Conservation (phyloP, 2,888 invertebrate genomes). For the Scelioninae gen. 1 region DNA sequence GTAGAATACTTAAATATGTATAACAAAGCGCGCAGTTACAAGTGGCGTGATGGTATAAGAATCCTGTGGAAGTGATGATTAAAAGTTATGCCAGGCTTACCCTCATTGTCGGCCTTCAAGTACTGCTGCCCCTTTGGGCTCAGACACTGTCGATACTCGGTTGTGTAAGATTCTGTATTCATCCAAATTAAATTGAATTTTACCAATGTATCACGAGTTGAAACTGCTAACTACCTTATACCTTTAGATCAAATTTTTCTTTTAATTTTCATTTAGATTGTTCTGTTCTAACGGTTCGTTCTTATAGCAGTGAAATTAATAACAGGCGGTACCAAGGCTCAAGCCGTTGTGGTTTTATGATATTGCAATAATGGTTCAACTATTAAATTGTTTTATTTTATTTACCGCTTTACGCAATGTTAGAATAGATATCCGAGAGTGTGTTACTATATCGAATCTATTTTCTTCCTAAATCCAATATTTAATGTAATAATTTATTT, state of each 20-base stretch:
- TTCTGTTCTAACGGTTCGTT: constrained; percentile 7
- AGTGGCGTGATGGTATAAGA: constrained; percentile 78
- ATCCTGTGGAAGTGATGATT: constrained; percentile 82
- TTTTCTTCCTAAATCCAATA: neutral
- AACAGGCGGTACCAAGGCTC: neutral
- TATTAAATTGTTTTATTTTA: neutral
- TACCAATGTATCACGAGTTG: constrained; percentile 61
- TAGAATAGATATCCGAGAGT: neutral
- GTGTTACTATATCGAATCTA: neutral
- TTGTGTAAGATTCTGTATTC: constrained; percentile 86
- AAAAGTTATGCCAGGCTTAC: constrained; percentile 87
- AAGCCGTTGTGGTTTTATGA: constrained; percentile 2
- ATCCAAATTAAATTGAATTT: constrained; percentile 81
- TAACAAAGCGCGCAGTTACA: constrained; percentile 70
- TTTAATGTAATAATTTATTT: too few relatives aligned
- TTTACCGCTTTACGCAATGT: neutral
- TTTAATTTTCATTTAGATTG: constrained; percentile 12
- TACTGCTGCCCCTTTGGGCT: constrained; percentile 92
- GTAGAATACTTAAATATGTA: constrained; percentile 53
- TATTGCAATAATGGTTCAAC: neutral
- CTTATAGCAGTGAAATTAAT: constrained; percentile 24
- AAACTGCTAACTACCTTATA: constrained; percentile 58
- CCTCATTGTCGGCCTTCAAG: constrained; percentile 93
- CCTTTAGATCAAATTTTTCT: constrained; percentile 56
- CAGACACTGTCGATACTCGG: constrained; percentile 91